Evolutionary conservation across 2,888 invertebrate species (phyloP), one percentile per base, ranked within the genome.

Genomic region (Coleophora flavipennella): DNA sequence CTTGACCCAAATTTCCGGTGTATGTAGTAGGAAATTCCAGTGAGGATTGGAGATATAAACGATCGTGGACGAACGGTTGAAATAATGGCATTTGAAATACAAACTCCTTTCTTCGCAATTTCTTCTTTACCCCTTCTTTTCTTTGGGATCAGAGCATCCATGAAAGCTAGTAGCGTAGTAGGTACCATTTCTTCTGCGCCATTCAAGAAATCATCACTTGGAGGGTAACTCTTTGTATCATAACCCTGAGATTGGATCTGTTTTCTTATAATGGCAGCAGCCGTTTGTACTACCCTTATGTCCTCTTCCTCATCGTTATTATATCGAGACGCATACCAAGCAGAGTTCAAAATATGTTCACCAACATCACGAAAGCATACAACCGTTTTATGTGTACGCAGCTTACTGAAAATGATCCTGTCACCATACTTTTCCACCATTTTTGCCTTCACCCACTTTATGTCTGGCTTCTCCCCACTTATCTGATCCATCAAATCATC

Each of bases 21-120:
- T 33, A 46, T 20, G 10, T 44, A 32, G 13, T n/a, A 28, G 4
- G 35, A 14, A 12, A 46, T 29, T 9, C 46, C 40, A 25, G 43
- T 28, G 8, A 46, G 34, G 13, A 46, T 39, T 38, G 43, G 43
- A 37, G 43, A 46, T 41, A 35, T 37, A 35, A 49, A 47, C 38
- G 47, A 54, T 13, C 55, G 50, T 47, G 48, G 49, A 40, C 59
- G 51, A 45, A 59, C 44, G 26, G 58, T 33, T 57, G 56, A 40
- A 53, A 67, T 63, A 39, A 69, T 66, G 41, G 49, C 42, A 43
- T 68, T 68, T 27, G 27, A 27, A 8, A 27, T 27, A 27, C 7
- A 6, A 27, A 27, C 9, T 6, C 6, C 9, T 27, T 27, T 9
- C 27, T 6, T 9, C 9, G 7, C 7, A 8, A 27, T 27, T 6